These are phyloP conservation scores for Argyresthia albistria DNA, from an alignment of 2,888 invertebrate genomes.

Conservation along the genomic window DNA sequence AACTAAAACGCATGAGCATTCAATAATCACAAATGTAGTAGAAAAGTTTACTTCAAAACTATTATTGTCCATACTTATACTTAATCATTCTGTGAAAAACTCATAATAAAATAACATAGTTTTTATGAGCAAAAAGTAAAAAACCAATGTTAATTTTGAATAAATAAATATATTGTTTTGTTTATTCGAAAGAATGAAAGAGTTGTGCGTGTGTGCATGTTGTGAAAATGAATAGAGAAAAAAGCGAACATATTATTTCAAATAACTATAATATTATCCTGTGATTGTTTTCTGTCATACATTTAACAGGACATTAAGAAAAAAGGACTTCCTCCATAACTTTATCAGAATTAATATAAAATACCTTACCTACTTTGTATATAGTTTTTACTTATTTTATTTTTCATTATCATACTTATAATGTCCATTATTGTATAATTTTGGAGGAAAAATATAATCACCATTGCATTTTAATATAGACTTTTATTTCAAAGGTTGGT, in stretches of 20 bases:
- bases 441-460: slow-evolving; percentile 62
- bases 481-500: slow-evolving; percentile 25
- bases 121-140: too few relatives aligned
- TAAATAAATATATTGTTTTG: too few relatives aligned
- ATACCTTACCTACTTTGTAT: slow-evolving; percentile 38
- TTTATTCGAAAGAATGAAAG: slow-evolving; percentile 6
- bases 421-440: slow-evolving; percentile 51
- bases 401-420: slow-evolving; percentile 52
- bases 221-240: too few relatives aligned
- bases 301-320: background rate
- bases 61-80: too few relatives aligned
- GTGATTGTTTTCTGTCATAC: too few relatives aligned
- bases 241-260: background rate
- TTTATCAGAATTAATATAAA: slow-evolving; percentile 3
- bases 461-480: slow-evolving; percentile 52
- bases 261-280: too few relatives aligned
- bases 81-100: too few relatives aligned
- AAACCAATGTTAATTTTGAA: too few relatives aligned
- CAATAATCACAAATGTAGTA: too few relatives aligned
- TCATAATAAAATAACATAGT: too few relatives aligned
- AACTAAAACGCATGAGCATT: too few relatives aligned
- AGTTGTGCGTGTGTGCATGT: background rate
- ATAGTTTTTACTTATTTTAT: slow-evolving; percentile 51
- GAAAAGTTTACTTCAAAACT: too few relatives aligned
- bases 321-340: slow-evolving; percentile 7